A percentile compares a stretch with the other conserved stretches of the same genome.
Evolutionary conservation across 2,888 invertebrate species (phyloP).

Genomic region (Machimus atricapillus): DNA sequence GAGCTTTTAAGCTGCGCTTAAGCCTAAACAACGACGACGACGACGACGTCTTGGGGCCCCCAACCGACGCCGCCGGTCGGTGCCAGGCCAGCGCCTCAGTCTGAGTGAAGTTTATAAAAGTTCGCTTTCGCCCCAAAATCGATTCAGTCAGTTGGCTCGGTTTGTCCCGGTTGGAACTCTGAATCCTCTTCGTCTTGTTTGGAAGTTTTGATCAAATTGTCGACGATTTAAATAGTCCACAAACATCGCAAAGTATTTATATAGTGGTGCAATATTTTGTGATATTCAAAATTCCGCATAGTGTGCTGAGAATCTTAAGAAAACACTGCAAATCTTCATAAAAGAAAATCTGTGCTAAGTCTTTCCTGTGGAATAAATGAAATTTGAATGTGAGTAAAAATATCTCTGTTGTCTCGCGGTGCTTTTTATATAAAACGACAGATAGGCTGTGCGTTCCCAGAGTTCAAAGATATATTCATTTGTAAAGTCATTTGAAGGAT

Average conservation of each 20-base stretch:
- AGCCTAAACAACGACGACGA: neutral
- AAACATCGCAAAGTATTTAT: neutral
- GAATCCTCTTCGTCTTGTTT: neutral
- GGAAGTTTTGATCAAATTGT: neutral
- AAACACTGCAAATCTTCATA: neutral
- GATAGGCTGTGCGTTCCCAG: neutral
- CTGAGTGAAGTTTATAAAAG: constrained; percentile 43
- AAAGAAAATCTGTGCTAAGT: neutral
- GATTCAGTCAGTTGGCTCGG: constrained; percentile 42
- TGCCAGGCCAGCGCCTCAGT: neutral
- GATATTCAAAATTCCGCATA: neutral
- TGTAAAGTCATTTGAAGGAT: neutral
- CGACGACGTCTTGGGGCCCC: neutral
- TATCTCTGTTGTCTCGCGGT: neutral
- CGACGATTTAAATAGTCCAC: neutral
- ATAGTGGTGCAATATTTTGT: neutral
- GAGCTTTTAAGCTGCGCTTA: neutral
- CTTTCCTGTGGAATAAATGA: constrained; percentile 30
- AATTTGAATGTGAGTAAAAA: constrained; percentile 32
- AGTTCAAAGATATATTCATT: neutral
- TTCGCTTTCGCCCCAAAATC: constrained; percentile 1
- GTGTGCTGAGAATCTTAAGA: neutral
- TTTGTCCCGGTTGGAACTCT: neutral
- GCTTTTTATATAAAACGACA: neutral
- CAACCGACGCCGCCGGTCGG: neutral